A percentile compares a stretch with the other conserved stretches of the same genome.
phyloP scores from a whole-genome alignment of 2,888 invertebrate genomes.

The Notodromas monacha region DNA sequence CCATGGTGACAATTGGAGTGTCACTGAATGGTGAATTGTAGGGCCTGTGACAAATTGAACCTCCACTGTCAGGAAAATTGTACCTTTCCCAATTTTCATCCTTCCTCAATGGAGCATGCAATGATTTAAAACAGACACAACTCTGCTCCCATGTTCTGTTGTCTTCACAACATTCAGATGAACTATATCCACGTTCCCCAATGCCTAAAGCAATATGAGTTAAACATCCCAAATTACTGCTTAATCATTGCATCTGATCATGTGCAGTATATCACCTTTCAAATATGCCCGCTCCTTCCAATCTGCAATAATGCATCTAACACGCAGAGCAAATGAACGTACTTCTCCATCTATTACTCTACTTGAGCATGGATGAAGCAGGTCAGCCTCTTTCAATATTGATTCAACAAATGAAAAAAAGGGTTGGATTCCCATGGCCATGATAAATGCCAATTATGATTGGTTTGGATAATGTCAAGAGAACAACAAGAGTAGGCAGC shows the following conservation, averaged over 20 bases:
- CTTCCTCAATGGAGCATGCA: background rate
- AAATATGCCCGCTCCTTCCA: background rate
- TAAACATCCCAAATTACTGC: too few relatives aligned
- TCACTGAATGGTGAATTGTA: slow-evolving; percentile 1
- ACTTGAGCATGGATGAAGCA: background rate
- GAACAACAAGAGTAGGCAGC: background rate
- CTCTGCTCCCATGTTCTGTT: background rate
- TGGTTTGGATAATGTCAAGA: background rate
- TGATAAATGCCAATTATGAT: slow-evolving; percentile 1
- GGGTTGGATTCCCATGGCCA: background rate
- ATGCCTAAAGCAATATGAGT: background rate
- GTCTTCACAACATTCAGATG: background rate
- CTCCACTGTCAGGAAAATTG: background rate
- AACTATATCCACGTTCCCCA: background rate
- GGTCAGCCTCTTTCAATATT: background rate
- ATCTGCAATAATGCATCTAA: slow-evolving; percentile 1
- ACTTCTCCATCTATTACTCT: background rate
- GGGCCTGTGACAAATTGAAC: background rate
- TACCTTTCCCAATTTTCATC: background rate
- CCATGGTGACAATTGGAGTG: background rate
- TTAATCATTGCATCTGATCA: background rate
- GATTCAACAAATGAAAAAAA: background rate
- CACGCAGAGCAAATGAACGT: background rate
- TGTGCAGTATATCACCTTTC: background rate
- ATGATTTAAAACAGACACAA: background rate